Base-by-base conservation (phyloP, 1,140 invertebrate species). In the Drosophila takahashii region DNA sequence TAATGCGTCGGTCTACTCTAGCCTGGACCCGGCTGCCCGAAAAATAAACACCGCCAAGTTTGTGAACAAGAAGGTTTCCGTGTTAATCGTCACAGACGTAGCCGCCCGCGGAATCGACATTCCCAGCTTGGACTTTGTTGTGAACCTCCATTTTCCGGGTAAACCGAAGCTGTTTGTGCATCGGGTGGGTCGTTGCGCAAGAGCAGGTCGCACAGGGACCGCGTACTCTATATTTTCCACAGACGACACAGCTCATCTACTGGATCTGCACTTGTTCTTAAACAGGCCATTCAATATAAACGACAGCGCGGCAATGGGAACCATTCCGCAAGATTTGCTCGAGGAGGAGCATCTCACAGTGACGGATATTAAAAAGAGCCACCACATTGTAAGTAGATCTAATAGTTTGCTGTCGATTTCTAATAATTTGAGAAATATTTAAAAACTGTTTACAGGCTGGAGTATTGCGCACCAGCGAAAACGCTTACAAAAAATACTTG, bases 161-260 rank as follows among this genome's bases (percentile, higher is more conserved):
- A 99, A 98, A 93, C 95, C 97, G 0, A 99, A 99, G 93, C 93
- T 99, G 9, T 99, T 99, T 94, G 96, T 99, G 26, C 99, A 99
- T 93, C 95, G 99, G 95, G 99, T 99, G 60, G 99, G 98, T 81
- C 95, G 99, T 79, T 99, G 99, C 93, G 99, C 99, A 8, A 94
- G 99, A 80, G 99, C 98, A 57, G 98, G 98, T 7, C 94, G 98
- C 34, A 94, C 94, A 53, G 99, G 99, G 27, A 96, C 94, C 7
- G 97, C 98, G 0, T 98, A 96, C 90, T 99, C 97, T 8, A 94
- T 99, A 44, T 93, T 99, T 26, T 93, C 96, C 0, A 95, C 95
- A 0, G 98, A 99, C 80, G 99, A 99, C 92, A 93, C 97, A 22
- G 95, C 98, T 1, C 98, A 98, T 92, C 92, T 99, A 1, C 87